These are phyloP conservation scores for Apus apus DNA, from an alignment of 2,113 vertebrate genomes.

Conservation along the genomic window DNA sequence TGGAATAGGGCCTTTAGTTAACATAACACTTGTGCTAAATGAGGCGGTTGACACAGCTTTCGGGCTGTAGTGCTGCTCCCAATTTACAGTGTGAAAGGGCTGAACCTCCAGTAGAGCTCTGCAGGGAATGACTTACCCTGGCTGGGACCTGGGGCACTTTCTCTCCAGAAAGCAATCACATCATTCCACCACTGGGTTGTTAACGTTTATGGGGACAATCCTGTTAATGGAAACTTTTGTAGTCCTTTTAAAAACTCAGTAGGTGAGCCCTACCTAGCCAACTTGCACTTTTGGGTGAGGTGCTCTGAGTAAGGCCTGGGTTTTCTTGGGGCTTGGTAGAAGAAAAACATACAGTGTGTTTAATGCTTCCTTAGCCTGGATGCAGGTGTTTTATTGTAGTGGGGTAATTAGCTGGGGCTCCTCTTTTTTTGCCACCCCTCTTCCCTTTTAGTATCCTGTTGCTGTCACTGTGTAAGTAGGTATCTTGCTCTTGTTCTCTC, in stretches of 20 bases:
- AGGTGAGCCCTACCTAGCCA: not conserved
- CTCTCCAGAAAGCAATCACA: not conserved
- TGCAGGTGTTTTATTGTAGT: accelerated
- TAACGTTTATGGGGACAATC: not conserved
- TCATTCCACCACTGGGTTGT: not conserved
- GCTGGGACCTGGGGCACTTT: not conserved
- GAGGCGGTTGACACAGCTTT: slow-evolving; percentile 69
- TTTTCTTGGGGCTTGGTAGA: not conserved
- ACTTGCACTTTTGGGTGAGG: not conserved
- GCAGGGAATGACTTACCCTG: not conserved
- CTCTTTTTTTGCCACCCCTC: not conserved
- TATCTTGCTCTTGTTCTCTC: not conserved
- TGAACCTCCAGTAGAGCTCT: not conserved
- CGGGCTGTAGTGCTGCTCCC: slow-evolving; percentile 45
- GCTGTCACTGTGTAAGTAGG: not conserved
- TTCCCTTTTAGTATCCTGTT: not conserved
- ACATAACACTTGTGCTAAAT: slow-evolving; percentile 74
- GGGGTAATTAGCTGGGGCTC: not conserved
- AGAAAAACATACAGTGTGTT: not conserved
- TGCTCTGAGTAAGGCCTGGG: not conserved
- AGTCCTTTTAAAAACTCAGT: not conserved
- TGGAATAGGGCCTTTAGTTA: slow-evolving; percentile 56
- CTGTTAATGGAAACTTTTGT: not conserved
- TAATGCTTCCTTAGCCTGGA: not conserved
- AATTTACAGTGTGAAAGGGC: slow-evolving; percentile 63